A percentile compares a stretch with the other conserved stretches of the same genome.
Conservation (phyloP, 2,888 invertebrate genomes). For the Diplolepis rosae region DNA sequence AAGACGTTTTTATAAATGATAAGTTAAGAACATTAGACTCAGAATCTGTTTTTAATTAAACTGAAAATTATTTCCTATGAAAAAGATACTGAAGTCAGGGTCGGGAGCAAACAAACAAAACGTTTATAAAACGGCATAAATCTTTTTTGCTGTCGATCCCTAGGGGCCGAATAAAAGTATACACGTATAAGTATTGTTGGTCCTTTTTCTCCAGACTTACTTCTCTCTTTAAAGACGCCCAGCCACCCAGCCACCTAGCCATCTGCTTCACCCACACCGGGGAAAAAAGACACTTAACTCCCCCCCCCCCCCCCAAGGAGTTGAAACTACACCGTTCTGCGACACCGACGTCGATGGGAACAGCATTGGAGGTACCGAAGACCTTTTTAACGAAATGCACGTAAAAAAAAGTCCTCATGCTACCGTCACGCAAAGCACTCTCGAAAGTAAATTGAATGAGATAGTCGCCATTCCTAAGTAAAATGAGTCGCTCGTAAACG, state of each 20-base stretch:
- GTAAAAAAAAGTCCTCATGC: not conserved
- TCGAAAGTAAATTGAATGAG: constrained; percentile 1
- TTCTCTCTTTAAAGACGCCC: constrained; percentile 22
- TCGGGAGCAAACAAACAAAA: not conserved
- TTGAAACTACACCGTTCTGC: constrained; percentile 2
- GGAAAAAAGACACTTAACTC: constrained; percentile 11
- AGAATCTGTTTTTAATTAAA: too few species aligned
- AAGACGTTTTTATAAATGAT: too few species aligned
- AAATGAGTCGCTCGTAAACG: not conserved
- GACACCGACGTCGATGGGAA: not conserved
- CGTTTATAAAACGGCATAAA: not conserved
- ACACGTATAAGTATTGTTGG: constrained; percentile 16
- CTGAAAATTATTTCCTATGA: too few species aligned
- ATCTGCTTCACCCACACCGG: constrained; percentile 15
- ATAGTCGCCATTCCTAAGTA: not conserved
- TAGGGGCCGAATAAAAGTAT: constrained; percentile 11
- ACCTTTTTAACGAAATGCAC: not conserved
- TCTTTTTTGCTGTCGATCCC: constrained; percentile 5
- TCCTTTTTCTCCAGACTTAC: not conserved
- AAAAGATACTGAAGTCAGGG: not conserved
- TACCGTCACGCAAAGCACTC: not conserved
- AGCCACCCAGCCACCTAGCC: constrained; percentile 14
- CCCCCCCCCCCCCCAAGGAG: not conserved
- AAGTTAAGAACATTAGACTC: too few species aligned
- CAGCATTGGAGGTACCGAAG: not conserved